Conservation (phyloP, 2,888 invertebrate genomes). For the Alsophila aescularia region DNA sequence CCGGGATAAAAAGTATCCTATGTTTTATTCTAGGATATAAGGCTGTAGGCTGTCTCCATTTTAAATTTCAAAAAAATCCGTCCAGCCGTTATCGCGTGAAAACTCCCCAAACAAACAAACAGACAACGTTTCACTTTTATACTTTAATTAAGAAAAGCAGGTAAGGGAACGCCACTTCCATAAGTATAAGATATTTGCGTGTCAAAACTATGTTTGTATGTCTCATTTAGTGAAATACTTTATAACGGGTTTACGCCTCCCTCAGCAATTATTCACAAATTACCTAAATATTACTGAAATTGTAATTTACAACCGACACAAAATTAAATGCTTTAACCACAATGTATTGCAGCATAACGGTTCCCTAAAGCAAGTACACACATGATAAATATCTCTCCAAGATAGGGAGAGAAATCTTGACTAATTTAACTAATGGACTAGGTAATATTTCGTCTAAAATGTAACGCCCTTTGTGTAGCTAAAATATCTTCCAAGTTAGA, state of each 20-base stretch:
- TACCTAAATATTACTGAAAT: constrained; percentile 62
- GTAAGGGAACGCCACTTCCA: too few species aligned
- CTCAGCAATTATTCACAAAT: constrained; percentile 37
- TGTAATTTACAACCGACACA: constrained; percentile 66
- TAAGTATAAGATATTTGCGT: too few species aligned
- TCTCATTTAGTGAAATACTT: not conserved
- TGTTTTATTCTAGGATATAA: too few species aligned
- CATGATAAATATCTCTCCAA: constrained; percentile 76
- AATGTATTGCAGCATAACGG: constrained; percentile 65
- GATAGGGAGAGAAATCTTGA: constrained; percentile 77
- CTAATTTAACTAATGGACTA: constrained; percentile 82
- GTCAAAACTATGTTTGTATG: not conserved
- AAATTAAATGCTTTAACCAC: constrained; percentile 80
- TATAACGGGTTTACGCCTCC: constrained; percentile 11
- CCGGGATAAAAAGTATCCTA: too few species aligned
- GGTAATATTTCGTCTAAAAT: constrained; percentile 58
- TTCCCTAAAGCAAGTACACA: constrained; percentile 64
- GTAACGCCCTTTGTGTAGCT: constrained; percentile 45
- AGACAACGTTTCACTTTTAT: too few species aligned
- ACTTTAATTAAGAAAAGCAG: too few species aligned
- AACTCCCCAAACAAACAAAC: too few species aligned
- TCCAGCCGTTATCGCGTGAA: too few species aligned
- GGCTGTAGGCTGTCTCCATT: too few species aligned
- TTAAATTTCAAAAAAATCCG: too few species aligned
- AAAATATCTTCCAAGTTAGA: constrained; percentile 47